Evolutionary conservation across 2,888 invertebrate species (phyloP), one percentile per base, ranked within the genome.

Genomic region (Arge pagana): DNA sequence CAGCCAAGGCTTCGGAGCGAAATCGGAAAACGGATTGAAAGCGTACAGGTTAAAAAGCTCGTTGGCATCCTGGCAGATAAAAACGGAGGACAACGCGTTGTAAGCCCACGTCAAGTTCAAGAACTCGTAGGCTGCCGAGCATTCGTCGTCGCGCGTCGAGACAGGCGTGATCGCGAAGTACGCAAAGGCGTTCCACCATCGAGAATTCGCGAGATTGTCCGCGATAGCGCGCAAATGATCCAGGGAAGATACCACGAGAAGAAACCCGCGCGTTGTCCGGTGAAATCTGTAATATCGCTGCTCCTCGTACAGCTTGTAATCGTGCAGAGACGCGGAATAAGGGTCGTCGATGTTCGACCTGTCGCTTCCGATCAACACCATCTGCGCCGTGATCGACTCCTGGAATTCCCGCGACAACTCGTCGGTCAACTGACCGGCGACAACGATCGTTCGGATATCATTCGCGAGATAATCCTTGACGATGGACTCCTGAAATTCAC

Each of bases 1-100:
- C 23, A 35, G 11, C 45, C 45, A 45, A 45, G 45, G 33, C 13
- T 45, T 21, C 21, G 45, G 33, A 33, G 45, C 45, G 23, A 24
- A 33, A 33, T 16, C 15, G 3, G 33, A 15, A 24, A 23, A 45
- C 5, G 45, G 45, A n/a, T 45, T 23, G 33, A 33, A 45, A 24
- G 33, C 8, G 23, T 45, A 45, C 4, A 45, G 31, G 7, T 31
- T 15, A 1, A n/a, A 1, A 15, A 1, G 15, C 13, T 16, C 24
- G 16, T 45, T 26, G 3, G 21, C 33, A 11, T 45, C 33, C 18
- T 16, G 5, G 33, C 45, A 45, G 6, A 45, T 1, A 23, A 33
- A 45, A 23, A 45, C 15, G 8, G 45, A 23, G 15, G 21, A 33
- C n/a, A 45, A 7, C 16, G 35, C 10, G 3, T 11, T 11, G 16